Evolutionary conservation across 2,888 invertebrate species (phyloP), one percentile per base, ranked within the genome.

Genomic region (Catocala fraxini): DNA sequence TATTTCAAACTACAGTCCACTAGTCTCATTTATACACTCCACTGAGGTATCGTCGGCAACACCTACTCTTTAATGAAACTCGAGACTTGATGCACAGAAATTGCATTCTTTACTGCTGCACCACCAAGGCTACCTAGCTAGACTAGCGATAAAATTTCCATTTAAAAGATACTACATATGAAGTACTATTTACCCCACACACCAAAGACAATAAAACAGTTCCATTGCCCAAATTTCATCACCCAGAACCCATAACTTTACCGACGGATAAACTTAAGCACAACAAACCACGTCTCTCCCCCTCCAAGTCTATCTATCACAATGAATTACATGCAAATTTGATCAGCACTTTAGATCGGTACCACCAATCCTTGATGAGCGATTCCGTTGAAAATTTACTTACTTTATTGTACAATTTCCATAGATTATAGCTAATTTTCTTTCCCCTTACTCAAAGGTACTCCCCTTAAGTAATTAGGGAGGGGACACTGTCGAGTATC

Each of bases 401-500:
- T 71, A 63, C 63, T 75, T 69, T 77, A 75, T 74, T 66, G 75
- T 57, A 51, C 73, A 68, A 76, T 78, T 76, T 65, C 70, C 76
- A 73, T 76, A 73, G 73, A 75, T 75, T 76, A 73, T 64, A 35
- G 62, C 54, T 63, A 75, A 78, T 78, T 75, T 68, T 65, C 51
- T 61, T 64, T 59, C 58, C 68, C 72, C 65, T 73, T 55, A 66
- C 55, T 71, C 54, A 54, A 49, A 46, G 42, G 43, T 45, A 42
- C 53, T 47, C 15, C 51, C 45, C 39, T 10, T 68, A 56, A 47
- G 39, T 53, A 41, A 49, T 13, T 42, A 49, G 43, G 35, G 48
- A 39, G n/a, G 59, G 34, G 42, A 47, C 12, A 12, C 9, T 34
- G 34, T 45, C 12, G 51, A 49, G 43, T 56, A 33, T 41, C 11